Evolutionary conservation across 2,797 vertebrate species (phyloP), one percentile per base, ranked within the genome.

Genomic region (Pyrocephalus nanus): DNA sequence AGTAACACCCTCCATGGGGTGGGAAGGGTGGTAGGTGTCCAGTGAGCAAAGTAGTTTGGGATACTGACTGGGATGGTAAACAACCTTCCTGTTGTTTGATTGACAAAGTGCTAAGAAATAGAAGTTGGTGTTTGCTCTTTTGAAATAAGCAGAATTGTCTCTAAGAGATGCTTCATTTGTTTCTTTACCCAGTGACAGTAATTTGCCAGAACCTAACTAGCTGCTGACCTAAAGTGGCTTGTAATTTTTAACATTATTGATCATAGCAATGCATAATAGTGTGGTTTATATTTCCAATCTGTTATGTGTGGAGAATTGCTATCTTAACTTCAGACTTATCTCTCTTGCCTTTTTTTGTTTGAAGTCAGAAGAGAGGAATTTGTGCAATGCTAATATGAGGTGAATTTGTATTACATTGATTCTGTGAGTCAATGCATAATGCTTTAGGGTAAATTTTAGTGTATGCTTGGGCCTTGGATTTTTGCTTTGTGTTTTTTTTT

Each of bases 401-500:
- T 86, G 62, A 86, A 65, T 74, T 93, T 74, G 3, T 77, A 47
- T 78, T 84, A 25, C 15, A 1, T 17, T 78, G 42, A 84, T 36
- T 83, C 12, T 86, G 25, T 72, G 51, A 91, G 36, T 65, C 1
- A 0, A 18, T 80, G 30, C 26, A 34, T 86, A 61, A 57, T 84
- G 14, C 12, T 80, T 86, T 34, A 50, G 53, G 19, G 30, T 86
- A 75, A 43, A 20, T 78, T 75, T 50, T 34, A 58, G 32, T 43
- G 42, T 84, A 17, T 42, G 22, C 27, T 50, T 65, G 19, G 38
- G 38, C 15, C 55, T 71, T 82, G 17, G 38, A 7, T 88, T 88
- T 89, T 84, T 90, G 34, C 30, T 92, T 84, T 85, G 23, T 78
- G 5, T 54, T 88, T 26, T 90, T 88, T 26, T 90, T 42, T 81